Conservation (phyloP, 2,113 vertebrate genomes). For the Microcebus ravelobensis region DNA sequence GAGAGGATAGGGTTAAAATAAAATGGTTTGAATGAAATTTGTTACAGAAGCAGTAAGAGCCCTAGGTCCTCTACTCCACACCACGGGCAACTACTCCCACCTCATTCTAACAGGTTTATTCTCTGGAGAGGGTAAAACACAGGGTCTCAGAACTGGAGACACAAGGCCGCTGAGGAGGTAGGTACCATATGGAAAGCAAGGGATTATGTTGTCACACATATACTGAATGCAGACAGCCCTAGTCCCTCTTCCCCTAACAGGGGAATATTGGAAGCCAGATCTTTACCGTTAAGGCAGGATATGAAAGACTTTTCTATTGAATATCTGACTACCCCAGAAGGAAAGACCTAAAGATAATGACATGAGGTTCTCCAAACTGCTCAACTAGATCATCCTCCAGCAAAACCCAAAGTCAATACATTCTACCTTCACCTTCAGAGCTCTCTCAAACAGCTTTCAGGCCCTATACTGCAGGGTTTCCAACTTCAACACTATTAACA, state of each 20-base stretch:
- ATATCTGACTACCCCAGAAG: neutral
- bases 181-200: neutral
- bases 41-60: slow-evolving; percentile 13
- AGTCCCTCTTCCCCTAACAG: neutral
- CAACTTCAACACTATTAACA: neutral
- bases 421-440: neutral
- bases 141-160: neutral
- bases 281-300: neutral
- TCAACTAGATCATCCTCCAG: slow-evolving; percentile 27
- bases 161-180: neutral
- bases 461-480: neutral
- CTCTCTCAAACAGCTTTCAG: neutral
- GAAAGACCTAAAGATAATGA: slow-evolving; percentile 51
- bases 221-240: neutral
- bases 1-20: neutral
- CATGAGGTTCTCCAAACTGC: neutral
- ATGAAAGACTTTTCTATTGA: neutral
- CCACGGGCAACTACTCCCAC: neutral
- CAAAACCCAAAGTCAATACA: neutral
- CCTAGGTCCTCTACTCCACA: neutral
- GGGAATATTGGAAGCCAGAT: neutral
- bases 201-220: neutral
- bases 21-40: slow-evolving; percentile 50
- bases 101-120: neutral
- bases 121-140: neutral